Conservation (phyloP, 2,113 vertebrate species). For the Triplophysa rosa region DNA sequence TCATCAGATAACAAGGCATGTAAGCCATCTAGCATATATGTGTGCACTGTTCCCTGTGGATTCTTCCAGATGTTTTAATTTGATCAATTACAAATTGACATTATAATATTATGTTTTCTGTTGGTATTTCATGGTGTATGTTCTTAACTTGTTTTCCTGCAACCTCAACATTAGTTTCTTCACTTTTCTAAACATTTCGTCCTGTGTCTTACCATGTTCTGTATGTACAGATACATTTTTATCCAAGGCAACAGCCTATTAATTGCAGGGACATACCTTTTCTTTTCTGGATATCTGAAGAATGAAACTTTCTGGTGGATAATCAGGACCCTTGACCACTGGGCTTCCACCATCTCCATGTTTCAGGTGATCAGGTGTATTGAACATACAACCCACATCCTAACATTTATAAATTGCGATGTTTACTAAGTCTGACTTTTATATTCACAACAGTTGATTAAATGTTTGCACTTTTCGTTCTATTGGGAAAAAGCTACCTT, state of each 20-base stretch:
- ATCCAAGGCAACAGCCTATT: background rate
- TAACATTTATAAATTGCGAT: background rate
- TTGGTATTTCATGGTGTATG: background rate
- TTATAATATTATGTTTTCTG: background rate
- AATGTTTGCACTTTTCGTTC: no score
- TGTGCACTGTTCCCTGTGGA: background rate
- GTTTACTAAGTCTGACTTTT: no score
- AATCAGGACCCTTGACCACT: background rate
- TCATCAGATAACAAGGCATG: background rate
- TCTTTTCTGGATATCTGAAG: no score
- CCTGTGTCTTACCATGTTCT: background rate
- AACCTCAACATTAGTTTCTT: background rate
- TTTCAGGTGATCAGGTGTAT: background rate
- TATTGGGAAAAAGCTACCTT: no score
- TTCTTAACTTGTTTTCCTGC: background rate
- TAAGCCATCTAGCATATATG: background rate
- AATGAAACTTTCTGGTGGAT: background rate
- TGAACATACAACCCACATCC: background rate
- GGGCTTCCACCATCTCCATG: background rate
- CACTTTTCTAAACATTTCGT: background rate
- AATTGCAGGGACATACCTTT: constrained; percentile 12
- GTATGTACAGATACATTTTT: background rate
- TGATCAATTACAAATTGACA: background rate
- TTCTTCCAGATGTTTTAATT: background rate
- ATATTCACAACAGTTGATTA: no score